phyloP scores from a whole-genome alignment of 2,888 invertebrate species.

The Metopia argyrocephala region DNA sequence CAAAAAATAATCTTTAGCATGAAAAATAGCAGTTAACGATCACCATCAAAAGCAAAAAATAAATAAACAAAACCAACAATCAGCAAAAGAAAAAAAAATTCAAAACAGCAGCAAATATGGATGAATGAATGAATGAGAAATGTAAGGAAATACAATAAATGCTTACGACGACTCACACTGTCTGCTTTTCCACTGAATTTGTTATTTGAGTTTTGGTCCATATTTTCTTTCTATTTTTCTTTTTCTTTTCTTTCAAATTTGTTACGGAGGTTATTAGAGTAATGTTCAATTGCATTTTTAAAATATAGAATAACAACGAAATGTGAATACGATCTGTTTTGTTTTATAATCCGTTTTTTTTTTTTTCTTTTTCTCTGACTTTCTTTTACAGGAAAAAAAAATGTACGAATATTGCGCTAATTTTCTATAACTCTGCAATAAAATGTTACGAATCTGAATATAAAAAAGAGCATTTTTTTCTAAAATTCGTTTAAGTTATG shows the following conservation, averaged over 20 bases:
- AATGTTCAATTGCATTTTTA: neutral
- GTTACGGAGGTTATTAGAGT: constrained; percentile 54
- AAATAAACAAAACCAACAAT: constrained; percentile 6
- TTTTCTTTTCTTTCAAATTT: constrained; percentile 58
- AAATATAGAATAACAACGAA: neutral
- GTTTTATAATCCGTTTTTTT: neutral
- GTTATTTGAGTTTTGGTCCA: constrained; percentile 50
- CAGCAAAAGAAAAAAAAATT: constrained; percentile 10
- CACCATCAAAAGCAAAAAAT: constrained; percentile 39
- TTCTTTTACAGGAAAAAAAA: neutral
- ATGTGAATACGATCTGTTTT: neutral
- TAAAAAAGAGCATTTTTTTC: too few relatives aligned
- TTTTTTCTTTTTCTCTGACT: neutral
- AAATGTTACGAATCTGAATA: neutral
- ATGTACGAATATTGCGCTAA: constrained; percentile 14
- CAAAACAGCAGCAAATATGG: constrained; percentile 34
- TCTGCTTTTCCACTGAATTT: constrained; percentile 18
- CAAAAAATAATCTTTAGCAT: constrained; percentile 59
- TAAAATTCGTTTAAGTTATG: too few relatives aligned
- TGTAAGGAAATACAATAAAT: too few relatives aligned
- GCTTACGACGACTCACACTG: constrained; percentile 28
- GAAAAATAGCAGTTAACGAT: constrained; percentile 61
- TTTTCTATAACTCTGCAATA: neutral
- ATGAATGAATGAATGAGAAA: constrained; percentile 55
- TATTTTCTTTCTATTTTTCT: constrained; percentile 37